These are phyloP conservation scores for Drosophila funebris DNA, from an alignment of 1,140 invertebrate genomes.

Conservation along the genomic window DNA sequence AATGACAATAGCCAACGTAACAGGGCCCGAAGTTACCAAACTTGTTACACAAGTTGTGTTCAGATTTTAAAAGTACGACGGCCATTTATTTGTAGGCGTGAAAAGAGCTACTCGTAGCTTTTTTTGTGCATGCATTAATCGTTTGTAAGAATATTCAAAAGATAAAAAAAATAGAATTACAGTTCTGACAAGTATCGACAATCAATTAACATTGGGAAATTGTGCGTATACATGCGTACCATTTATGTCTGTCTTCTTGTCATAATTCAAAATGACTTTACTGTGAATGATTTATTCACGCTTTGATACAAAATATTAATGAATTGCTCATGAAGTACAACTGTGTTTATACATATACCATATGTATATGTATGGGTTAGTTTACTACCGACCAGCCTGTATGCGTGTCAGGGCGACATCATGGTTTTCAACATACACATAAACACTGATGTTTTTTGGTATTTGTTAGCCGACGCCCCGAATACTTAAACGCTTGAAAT, in stretches of 20 bases:
- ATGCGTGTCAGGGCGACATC: constrained; percentile 21
- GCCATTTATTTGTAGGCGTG: constrained; percentile 48
- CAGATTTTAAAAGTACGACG: constrained; percentile 30
- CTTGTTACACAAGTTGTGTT: constrained; percentile 63
- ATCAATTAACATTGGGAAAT: neutral
- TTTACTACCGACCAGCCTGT: constrained; percentile 9
- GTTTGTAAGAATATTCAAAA: neutral
- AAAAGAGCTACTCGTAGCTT: constrained; percentile 19
- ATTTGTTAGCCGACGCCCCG: constrained; percentile 32
- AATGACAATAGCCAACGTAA: constrained; percentile 3
- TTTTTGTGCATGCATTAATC: constrained; percentile 5
- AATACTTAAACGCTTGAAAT: constrained; percentile 6
- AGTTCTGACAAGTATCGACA: no score
- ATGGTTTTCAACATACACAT: constrained; percentile 3
- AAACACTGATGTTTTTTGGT: constrained; percentile 16
- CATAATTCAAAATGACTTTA: neutral
- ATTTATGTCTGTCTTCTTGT: no score
- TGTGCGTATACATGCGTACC: no score
- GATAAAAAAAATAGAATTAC: no score
- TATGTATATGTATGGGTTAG: neutral
- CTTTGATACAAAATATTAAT: constrained; percentile 20
- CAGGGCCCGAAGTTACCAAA: constrained; percentile 52
- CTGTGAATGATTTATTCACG: neutral
- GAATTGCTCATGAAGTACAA: constrained; percentile 5
- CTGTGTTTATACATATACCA: neutral